Conservation (phyloP, 2,797 vertebrate genomes). For the Sebastolobus alascanus region DNA sequence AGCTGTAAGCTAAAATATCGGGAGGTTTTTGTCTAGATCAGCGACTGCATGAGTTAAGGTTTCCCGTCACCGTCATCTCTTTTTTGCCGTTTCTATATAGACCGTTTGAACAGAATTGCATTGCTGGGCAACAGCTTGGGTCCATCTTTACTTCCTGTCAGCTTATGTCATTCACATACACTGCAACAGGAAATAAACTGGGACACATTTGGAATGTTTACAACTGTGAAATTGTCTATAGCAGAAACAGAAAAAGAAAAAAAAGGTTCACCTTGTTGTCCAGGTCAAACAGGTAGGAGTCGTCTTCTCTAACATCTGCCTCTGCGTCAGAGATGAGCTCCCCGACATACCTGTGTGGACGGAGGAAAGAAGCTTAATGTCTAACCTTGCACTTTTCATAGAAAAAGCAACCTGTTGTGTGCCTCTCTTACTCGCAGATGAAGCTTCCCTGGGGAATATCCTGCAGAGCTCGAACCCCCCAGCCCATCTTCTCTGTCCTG, state of each 20-base stretch:
- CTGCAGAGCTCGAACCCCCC: conserved; percentile 93
- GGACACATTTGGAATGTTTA: no score
- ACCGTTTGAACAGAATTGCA: no score
- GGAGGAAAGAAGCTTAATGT: background rate
- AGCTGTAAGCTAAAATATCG: background rate
- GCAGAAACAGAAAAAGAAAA: background rate
- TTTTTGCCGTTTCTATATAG: background rate
- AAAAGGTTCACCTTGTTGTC: conserved; percentile 91
- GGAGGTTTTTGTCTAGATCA: background rate
- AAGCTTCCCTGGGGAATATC: conserved; percentile 94
- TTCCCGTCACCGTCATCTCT: background rate
- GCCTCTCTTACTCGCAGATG: conserved; percentile 90
- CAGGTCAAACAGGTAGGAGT: conserved; percentile 94
- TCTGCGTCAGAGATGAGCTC: conserved; percentile 95
- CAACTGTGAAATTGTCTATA: no score
- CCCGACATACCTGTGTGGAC: conserved; percentile 89
- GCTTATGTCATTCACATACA: no score
- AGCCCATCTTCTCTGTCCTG: conserved; percentile 95
- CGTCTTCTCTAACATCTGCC: conserved; percentile 93
- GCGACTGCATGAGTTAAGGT: background rate
- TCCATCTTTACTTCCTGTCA: no score
- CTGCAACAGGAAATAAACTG: no score
- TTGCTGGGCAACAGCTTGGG: no score
- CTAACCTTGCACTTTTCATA: background rate
- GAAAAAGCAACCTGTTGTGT: background rate